Percentiles rank a stretch among this genome's conserved stretches.
Conservation (phyloP, 1,140 invertebrate species). For the Solenopsis invicta region DNA sequence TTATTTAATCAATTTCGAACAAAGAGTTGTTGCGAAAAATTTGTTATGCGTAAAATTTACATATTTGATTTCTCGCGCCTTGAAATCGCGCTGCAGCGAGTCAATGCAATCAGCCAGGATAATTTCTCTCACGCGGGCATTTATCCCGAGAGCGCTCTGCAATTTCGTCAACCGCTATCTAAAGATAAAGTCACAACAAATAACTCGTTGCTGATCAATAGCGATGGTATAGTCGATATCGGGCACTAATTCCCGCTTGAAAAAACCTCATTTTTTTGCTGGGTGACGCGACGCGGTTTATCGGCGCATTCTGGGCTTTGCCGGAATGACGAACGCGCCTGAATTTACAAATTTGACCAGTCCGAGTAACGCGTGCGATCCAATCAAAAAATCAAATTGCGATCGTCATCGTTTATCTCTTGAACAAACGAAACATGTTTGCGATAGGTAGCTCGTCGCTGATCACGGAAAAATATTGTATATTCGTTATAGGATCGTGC, state of each 20-base stretch:
- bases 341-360: slow-evolving; percentile 57
- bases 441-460: slow-evolving; percentile 26
- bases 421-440: slow-evolving; percentile 48
- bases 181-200: slow-evolving; percentile 57
- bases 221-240: slow-evolving; percentile 29
- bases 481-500: neutral
- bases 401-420: slow-evolving; percentile 55
- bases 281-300: slow-evolving; percentile 41
- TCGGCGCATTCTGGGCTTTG: slow-evolving; percentile 34
- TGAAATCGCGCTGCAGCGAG: neutral
- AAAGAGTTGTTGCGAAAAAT: neutral
- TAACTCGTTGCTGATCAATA: slow-evolving; percentile 32
- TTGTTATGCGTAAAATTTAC: slow-evolving; percentile 33
- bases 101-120: slow-evolving; percentile 36
- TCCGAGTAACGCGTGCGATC: slow-evolving; percentile 24
- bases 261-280: slow-evolving; percentile 44
- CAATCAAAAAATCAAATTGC: slow-evolving; percentile 65
- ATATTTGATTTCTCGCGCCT: slow-evolving; percentile 30
- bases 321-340: slow-evolving; percentile 39
- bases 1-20: slow-evolving; percentile 26
- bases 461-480: slow-evolving; percentile 49
- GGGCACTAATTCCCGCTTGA: slow-evolving; percentile 34
- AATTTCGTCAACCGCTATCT: slow-evolving; percentile 18
- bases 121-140: slow-evolving; percentile 38
- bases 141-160: slow-evolving; percentile 11